Evolutionary conservation across 1,140 invertebrate genomes (phyloP), one percentile per base, ranked within the genome.

Genomic region (Ditylenchus dipsaci): DNA sequence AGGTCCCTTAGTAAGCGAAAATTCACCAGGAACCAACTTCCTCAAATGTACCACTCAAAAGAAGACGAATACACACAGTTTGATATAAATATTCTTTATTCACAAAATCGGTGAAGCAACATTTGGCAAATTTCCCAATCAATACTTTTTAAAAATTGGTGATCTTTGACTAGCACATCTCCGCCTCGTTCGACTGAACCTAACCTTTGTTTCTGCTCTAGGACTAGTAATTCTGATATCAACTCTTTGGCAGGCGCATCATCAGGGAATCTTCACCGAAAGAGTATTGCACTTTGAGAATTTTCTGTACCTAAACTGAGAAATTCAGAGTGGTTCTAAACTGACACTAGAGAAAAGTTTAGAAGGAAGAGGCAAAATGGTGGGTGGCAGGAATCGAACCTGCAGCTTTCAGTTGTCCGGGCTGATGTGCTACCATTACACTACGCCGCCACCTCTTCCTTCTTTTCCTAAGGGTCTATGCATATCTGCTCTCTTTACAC

Each of bases 231-330:
- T 60, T 9, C 1, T 21, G 56, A 17, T 38, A 70, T 67, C n/a
- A 70, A 60, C 15, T 69, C n/a, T 19, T 67, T 59, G 11, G 68
- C 26, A 15, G 45, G 29, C 8, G 65, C 67, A 8, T 13, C 1
- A 29, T 58, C 65, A 17, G 61, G 60, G 23, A 70, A 30, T 68
- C 45, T n/a, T 57, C 66, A 3, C 38, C 26, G 60, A 70, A 70
- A 7, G 49, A 53, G 15, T 21, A 53, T 53, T 19, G 3, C 8
- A 26, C n/a, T 21, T 8, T 53, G 15, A 53, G 49, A 17, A 21
- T 26, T 53, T 53, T 53, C 33, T 38, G 33, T 38, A 38, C 33
- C 33, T 38, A n/a, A n/a, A 45, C 11, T 11, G 43, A 45, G 43
- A 45, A 13, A 45, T 13, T 13, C 11, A 45, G 43, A 45, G n/a